These are phyloP conservation scores for Tineola bisselliella DNA, from an alignment of 2,888 invertebrate genomes.

Conservation along the genomic window DNA sequence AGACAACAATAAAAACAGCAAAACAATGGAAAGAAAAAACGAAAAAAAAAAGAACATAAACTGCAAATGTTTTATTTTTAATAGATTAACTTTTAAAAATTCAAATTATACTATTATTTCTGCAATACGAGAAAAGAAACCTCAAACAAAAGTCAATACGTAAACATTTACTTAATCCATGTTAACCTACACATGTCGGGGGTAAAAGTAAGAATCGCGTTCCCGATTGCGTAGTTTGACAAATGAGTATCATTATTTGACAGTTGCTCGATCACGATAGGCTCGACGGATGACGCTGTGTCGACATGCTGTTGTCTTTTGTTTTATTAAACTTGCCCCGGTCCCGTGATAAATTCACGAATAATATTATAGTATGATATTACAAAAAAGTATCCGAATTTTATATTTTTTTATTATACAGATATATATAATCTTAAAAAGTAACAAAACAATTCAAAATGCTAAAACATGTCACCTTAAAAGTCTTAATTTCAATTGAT, in stretches of 20 bases:
- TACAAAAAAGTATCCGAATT: too few relatives aligned
- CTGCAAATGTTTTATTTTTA: too few relatives aligned
- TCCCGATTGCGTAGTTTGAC: conserved; percentile 49
- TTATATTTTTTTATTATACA: too few relatives aligned
- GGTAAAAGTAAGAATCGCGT: background rate
- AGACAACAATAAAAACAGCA: too few relatives aligned
- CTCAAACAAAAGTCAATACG: background rate
- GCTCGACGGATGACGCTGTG: conserved; percentile 28
- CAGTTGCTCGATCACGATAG: conserved; percentile 44
- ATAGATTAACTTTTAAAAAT: too few relatives aligned
- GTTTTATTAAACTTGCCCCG: conserved; percentile 60
- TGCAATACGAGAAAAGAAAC: background rate
- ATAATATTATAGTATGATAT: background rate
- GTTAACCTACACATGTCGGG: background rate
- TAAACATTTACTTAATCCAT: conserved; percentile 1
- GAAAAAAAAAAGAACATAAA: too few relatives aligned
- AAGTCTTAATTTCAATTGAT: background rate
- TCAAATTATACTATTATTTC: too few relatives aligned
- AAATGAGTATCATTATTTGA: conserved; percentile 66
- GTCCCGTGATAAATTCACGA: conserved; percentile 18
- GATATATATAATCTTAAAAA: too few relatives aligned
- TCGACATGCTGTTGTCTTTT: conserved; percentile 61
- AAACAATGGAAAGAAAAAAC: too few relatives aligned
- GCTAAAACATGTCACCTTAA: too few relatives aligned
- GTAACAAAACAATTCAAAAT: too few relatives aligned